Conservation (phyloP, 2,113 vertebrate species). For the Ranitomeya imitator region DNA sequence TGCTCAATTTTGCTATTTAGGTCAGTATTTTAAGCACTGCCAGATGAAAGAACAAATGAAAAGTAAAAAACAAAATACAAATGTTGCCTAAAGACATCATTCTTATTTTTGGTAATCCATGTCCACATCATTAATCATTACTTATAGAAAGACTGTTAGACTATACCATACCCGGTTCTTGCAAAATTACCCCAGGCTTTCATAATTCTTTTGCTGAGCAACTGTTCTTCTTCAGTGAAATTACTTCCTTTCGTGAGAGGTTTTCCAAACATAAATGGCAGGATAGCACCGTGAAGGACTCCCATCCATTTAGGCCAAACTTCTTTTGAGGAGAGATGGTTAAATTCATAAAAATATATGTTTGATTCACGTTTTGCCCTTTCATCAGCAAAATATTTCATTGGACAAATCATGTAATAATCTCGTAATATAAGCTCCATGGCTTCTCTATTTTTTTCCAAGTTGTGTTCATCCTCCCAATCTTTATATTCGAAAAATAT, state of each 20-base stretch:
- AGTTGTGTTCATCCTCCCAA: slow-evolving; percentile 67
- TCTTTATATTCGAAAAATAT: slow-evolving; percentile 71
- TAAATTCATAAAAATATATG: slow-evolving; percentile 69
- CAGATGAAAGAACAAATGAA: too few species aligned
- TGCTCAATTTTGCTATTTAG: too few species aligned
- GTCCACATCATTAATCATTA: too few species aligned
- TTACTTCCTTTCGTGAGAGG: slow-evolving; percentile 63
- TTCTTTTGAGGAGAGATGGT: slow-evolving; percentile 70
- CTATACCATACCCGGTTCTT: slow-evolving; percentile 68
- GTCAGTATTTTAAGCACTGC: too few species aligned
- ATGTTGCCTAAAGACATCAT: too few species aligned
- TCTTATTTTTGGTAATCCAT: too few species aligned
- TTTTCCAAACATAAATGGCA: slow-evolving; percentile 77
- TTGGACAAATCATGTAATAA: slow-evolving; percentile 65
- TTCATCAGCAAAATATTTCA: slow-evolving; percentile 65
- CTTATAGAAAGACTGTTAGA: neutral
- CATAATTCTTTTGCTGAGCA: slow-evolving; percentile 74
- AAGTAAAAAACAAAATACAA: too few species aligned
- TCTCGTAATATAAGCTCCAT: slow-evolving; percentile 68
- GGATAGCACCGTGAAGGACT: slow-evolving; percentile 72
- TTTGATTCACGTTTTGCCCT: slow-evolving; percentile 64
- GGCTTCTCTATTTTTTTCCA: slow-evolving; percentile 66
- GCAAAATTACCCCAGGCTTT: slow-evolving; percentile 76
- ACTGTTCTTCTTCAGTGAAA: slow-evolving; percentile 69
- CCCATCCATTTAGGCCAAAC: slow-evolving; percentile 78